Percentiles rank a stretch among this genome's conserved stretches.
Evolutionary conservation across 1,140 invertebrate species (phyloP).

Genomic region (Polyergus mexicanus): DNA sequence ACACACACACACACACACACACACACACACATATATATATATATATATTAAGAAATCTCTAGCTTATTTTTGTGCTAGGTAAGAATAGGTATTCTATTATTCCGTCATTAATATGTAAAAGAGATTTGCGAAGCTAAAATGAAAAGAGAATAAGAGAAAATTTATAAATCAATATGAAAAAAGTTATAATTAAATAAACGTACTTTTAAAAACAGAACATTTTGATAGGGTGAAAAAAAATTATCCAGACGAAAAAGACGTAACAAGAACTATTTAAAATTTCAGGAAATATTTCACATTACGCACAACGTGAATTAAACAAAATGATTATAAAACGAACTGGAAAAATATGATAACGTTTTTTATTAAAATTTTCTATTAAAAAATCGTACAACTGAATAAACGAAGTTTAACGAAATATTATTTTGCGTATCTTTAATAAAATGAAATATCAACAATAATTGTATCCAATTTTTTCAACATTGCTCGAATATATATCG

Average conservation of each 20-base stretch:
- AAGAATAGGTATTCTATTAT: constrained; percentile 11
- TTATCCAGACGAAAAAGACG: not conserved
- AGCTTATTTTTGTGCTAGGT: constrained; percentile 4
- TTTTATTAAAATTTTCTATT: not conserved
- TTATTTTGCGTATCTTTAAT: not conserved
- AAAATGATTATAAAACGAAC: not conserved
- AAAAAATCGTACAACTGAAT: not conserved
- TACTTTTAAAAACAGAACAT: not conserved
- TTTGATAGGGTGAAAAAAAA: not conserved
- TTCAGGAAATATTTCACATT: not conserved
- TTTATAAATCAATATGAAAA: not conserved
- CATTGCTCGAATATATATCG: no score
- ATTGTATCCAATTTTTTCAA: no score
- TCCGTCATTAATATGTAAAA: not conserved
- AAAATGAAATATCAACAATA: not conserved
- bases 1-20: no score
- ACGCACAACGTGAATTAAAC: not conserved
- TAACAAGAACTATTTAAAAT: not conserved
- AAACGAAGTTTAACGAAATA: not conserved
- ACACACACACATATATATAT: not conserved
- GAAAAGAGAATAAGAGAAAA: constrained; percentile 14
- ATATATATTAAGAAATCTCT: constrained; percentile 25
- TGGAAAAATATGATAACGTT: not conserved
- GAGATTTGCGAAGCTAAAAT: not conserved
- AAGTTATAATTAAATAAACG: constrained; percentile 16